A percentile compares a stretch with the other conserved stretches of the same genome.
These are phyloP conservation scores for Coenobita brevimanus DNA, from an alignment of 1,140 invertebrate species.

Conservation along the genomic window DNA sequence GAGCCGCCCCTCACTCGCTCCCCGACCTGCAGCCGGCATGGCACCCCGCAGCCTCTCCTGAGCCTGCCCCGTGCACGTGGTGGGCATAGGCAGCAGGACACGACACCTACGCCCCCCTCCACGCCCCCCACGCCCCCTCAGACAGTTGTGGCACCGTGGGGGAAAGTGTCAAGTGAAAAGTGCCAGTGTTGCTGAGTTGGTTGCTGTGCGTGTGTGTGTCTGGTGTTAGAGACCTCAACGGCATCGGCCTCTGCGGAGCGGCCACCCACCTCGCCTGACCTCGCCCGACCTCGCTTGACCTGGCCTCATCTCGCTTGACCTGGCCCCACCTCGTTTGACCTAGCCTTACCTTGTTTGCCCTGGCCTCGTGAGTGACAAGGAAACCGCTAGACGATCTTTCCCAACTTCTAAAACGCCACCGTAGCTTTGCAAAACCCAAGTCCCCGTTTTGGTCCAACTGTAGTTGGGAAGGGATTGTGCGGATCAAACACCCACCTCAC, in stretches of 20 bases:
- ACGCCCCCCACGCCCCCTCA: no score
- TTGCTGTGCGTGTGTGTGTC: slow-evolving; percentile 13
- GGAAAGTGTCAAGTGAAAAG: no score
- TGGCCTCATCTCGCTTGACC: background rate
- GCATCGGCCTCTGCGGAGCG: background rate
- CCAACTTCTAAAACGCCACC: no score
- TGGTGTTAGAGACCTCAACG: background rate
- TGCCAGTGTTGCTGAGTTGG: no score
- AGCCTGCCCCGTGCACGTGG: slow-evolving; percentile 30
- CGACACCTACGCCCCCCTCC: background rate
- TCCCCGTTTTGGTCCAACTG: no score
- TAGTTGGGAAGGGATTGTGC: no score
- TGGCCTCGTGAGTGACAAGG: no score
- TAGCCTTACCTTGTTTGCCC: no score
- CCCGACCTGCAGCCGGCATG: slow-evolving; percentile 16
- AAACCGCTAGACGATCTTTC: no score
- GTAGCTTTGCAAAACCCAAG: no score
- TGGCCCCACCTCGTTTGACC: background rate
- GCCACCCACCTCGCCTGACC: background rate
- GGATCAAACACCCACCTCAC: no score
- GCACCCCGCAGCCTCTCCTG: slow-evolving; percentile 30
- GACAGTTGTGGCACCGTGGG: no score
- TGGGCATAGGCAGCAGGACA: slow-evolving; percentile 1
- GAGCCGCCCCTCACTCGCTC: slow-evolving; percentile 29
- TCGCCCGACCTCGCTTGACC: background rate